Percentiles rank a stretch among this genome's conserved stretches.
Conservation (phyloP, 1,140 invertebrate species). For the Nebria ingens region DNA sequence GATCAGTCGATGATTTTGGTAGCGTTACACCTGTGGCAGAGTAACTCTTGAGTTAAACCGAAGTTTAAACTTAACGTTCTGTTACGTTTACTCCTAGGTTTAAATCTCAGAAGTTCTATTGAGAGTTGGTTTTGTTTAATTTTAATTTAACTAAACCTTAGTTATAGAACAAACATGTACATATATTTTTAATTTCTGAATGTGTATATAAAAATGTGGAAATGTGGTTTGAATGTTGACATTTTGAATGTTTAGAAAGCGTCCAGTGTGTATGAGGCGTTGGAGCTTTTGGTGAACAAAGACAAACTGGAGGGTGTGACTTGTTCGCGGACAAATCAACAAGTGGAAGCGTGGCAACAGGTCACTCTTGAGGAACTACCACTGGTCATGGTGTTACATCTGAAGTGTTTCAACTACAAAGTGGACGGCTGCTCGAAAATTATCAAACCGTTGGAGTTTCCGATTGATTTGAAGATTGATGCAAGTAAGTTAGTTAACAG, state of each 20-base stretch:
- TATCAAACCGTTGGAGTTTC: slow-evolving; percentile 78
- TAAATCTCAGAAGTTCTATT: not conserved
- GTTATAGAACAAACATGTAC: slow-evolving; percentile 3
- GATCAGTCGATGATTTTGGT: not conserved
- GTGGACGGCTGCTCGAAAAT: slow-evolving; percentile 81
- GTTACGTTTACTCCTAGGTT: not conserved
- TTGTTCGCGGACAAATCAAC: slow-evolving; percentile 66
- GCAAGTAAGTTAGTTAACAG: slow-evolving; percentile 53
- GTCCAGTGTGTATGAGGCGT: slow-evolving; percentile 68
- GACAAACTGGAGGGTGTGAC: slow-evolving; percentile 79
- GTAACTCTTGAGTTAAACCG: not conserved
- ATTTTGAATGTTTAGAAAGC: slow-evolving; percentile 55
- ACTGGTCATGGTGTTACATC: slow-evolving; percentile 74
- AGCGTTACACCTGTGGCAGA: slow-evolving; percentile 1
- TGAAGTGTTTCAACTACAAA: slow-evolving; percentile 81
- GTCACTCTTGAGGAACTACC: slow-evolving; percentile 79
- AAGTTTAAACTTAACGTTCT: not conserved
- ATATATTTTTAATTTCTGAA: too few relatives aligned
- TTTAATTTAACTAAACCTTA: not conserved
- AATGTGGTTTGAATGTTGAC: too few relatives aligned
- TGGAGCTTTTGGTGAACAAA: slow-evolving; percentile 72
- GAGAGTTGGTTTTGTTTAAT: slow-evolving; percentile 7
- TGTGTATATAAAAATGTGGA: too few relatives aligned
- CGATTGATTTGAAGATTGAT: slow-evolving; percentile 81
- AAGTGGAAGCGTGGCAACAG: slow-evolving; percentile 78